Conservation (phyloP, 2,113 vertebrate species). For the Leucopsar rothschildi region DNA sequence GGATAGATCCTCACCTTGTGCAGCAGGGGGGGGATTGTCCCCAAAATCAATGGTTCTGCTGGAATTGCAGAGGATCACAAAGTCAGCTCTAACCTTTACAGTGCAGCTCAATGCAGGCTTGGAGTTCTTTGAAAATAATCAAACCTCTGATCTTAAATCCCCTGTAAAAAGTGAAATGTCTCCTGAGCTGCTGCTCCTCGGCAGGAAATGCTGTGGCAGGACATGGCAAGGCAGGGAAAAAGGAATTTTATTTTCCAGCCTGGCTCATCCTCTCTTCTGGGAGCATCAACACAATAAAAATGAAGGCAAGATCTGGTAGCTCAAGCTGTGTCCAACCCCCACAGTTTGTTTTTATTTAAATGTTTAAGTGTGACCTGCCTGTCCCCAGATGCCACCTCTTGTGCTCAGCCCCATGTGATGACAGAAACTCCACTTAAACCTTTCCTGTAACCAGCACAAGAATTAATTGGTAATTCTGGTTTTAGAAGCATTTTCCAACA, state of each 20-base stretch:
- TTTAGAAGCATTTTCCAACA: not conserved
- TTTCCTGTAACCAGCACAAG: not conserved
- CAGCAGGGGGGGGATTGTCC: not conserved
- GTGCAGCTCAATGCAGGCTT: not conserved
- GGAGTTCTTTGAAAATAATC: not conserved
- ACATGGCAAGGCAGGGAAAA: not conserved
- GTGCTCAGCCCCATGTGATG: not conserved
- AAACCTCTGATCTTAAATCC: not conserved
- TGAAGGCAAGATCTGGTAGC: fast-evolving
- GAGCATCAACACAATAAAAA: not conserved
- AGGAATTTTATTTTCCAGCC: not conserved
- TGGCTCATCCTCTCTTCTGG: not conserved
- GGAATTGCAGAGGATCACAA: not conserved
- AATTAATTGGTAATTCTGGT: not conserved
- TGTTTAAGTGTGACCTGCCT: not conserved
- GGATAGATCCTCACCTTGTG: not conserved
- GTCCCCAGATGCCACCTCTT: not conserved
- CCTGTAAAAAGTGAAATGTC: not conserved
- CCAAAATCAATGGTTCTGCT: not conserved
- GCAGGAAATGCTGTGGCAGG: not conserved
- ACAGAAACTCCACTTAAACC: not conserved
- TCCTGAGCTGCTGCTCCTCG: not conserved
- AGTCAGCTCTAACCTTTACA: not conserved
- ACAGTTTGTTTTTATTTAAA: fast-evolving
- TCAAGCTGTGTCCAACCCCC: not conserved